These are phyloP conservation scores for Argopecten irradians DNA, from an alignment of 1,140 invertebrate genomes.

Conservation along the genomic window DNA sequence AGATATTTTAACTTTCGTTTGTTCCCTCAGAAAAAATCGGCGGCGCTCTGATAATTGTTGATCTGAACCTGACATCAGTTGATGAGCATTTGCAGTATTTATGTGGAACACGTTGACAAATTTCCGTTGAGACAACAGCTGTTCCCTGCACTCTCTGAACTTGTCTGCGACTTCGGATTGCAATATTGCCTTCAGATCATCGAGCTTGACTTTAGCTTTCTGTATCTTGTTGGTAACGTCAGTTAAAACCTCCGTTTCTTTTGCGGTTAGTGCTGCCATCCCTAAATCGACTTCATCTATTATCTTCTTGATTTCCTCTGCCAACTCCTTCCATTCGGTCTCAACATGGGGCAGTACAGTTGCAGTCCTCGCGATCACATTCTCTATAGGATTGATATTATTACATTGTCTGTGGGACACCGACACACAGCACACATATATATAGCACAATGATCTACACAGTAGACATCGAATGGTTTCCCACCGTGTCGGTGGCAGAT, in stretches of 20 bases:
- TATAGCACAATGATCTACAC: no score
- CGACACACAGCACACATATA: no score
- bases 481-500: no score
- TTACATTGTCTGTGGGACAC: no score
- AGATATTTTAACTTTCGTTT: not conserved
- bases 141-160: no score
- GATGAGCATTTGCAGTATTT: not conserved
- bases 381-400: no score
- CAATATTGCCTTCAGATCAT: not conserved
- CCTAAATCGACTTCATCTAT: not conserved
- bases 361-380: no score
- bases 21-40: not conserved
- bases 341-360: no score
- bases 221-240: not conserved
- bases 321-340: no score
- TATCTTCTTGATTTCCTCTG: not conserved
- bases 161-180: not conserved
- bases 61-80: not conserved
- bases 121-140: no score
- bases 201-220: not conserved
- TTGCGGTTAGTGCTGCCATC: not conserved
- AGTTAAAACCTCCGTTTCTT: not conserved
- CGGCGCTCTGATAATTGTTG: not conserved
- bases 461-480: no score
- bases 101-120: no score